These are phyloP conservation scores for Cinara cedri DNA, from an alignment of 2,888 invertebrate species.

Conservation along the genomic window DNA sequence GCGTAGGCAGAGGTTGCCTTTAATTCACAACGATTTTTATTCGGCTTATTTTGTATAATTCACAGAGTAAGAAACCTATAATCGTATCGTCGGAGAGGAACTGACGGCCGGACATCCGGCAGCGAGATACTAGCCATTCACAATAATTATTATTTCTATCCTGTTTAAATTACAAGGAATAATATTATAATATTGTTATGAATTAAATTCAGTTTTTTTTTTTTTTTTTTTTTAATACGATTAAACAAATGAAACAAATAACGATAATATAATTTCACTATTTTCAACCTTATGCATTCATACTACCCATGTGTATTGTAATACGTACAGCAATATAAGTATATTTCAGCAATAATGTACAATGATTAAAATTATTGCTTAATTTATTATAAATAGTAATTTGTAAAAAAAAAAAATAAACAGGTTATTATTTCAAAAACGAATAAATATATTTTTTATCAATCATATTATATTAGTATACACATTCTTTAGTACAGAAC, in stretches of 20 bases:
- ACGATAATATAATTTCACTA: background rate
- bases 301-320: too few species aligned
- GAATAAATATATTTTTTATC: too few species aligned
- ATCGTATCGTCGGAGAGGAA: conserved; percentile 33
- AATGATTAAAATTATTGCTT: too few species aligned
- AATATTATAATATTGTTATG: background rate
- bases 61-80: conserved; percentile 10
- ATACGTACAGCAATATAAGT: too few species aligned
- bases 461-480: too few species aligned
- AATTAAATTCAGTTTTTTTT: background rate
- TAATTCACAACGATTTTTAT: conserved; percentile 16
- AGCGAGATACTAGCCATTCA: conserved; percentile 15
- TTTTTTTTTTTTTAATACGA: conserved; percentile 5
- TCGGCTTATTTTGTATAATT: background rate
- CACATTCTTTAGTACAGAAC: too few species aligned
- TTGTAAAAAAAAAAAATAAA: too few species aligned
- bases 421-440: too few species aligned
- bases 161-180: background rate
- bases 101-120: conserved; percentile 40
- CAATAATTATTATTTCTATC: conserved; percentile 22
- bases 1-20: conserved; percentile 42
- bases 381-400: too few species aligned
- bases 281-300: too few species aligned
- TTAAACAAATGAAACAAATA: background rate
- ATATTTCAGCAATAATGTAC: too few species aligned